phyloP scores from a whole-genome alignment of 2,888 invertebrate species.

The Seira ritae region DNA sequence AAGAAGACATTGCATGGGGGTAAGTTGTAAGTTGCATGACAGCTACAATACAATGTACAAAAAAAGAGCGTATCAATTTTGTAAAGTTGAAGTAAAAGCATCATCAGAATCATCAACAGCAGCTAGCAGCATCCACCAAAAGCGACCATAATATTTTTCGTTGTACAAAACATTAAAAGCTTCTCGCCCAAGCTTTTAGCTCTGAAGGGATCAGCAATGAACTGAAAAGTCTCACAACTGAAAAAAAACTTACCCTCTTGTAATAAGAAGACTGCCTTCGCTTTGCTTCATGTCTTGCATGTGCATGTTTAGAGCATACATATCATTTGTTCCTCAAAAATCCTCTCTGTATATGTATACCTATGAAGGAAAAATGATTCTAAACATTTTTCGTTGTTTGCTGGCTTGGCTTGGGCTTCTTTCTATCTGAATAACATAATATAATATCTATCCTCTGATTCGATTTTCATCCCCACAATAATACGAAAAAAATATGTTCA shows the following conservation, averaged over 20 bases:
- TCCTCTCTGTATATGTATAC: not conserved
- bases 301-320: not conserved
- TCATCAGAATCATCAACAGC: constrained; percentile 61
- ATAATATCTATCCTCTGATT: no score
- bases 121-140: constrained; percentile 33
- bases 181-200: constrained; percentile 39
- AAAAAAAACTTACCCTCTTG: constrained; percentile 63
- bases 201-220: constrained; percentile 54
- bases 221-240: constrained; percentile 57
- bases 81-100: constrained; percentile 57
- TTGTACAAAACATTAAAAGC: constrained; percentile 40
- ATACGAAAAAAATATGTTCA: constrained; percentile 19
- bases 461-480: constrained; percentile 26
- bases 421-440: no score
- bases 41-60: constrained; percentile 24
- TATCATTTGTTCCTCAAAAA: not conserved
- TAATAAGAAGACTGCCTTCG: not conserved
- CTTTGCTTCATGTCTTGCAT: constrained; percentile 1
- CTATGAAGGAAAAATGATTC: constrained; percentile 19
- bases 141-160: constrained; percentile 41
- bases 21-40: constrained; percentile 28
- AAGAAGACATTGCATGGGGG: constrained; percentile 12
- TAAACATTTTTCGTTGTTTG: constrained; percentile 22
- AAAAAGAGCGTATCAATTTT: constrained; percentile 41
- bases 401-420: constrained; percentile 6